Base-by-base conservation (phyloP, 2,113 vertebrate species). In the Dendrocopos noguchii region DNA sequence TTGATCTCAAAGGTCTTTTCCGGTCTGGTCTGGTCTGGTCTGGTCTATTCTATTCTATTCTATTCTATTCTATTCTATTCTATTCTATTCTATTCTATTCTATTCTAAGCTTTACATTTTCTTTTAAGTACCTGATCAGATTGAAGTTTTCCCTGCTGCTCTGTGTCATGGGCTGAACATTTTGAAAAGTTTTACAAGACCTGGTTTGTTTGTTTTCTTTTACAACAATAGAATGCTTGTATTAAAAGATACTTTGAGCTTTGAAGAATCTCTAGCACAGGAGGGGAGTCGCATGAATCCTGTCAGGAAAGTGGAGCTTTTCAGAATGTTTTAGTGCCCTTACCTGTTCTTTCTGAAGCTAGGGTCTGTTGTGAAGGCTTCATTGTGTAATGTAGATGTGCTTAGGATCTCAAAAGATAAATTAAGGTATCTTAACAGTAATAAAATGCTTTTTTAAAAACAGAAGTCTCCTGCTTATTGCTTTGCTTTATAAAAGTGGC, bases 331-430 rank as follows among this genome's bases (percentile, higher is more conserved):
- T 22, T 36, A 36, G 22, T 57, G 72, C 9, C 10, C 15, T 59
- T 52, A 5, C 17, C 9, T 76, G 42, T n/a, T 44, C 21, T 56
- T 80, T 90, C 27, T 76, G 21, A 9, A 24, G 22, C 10, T 84
- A 3, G 4, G 4, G 4, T 12, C 36, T 84, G 24, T 89, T 91
- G 22, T 42, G n/a, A 82, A 25, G 13, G 18, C 15, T 15, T 10
- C 1, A 1, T 4, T 52, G 28, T 56, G 17, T 80, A n/a, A 44
- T 0, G 1, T 3, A 22, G n/a, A 14, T 4, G 1, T 68, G 34
- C 7, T 33, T 75, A 64, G 31, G 19, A 59, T 66, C 44, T 91
- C 63, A 80, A 13, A 82, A 90, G 80, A 11, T 31, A 88, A 80
- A 70, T 22, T 24, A 19, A 24, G 50, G 1, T 61, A 55, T 8